phyloP scores from a whole-genome alignment of 1,140 invertebrate genomes.

The Pteromalus puparum region DNA sequence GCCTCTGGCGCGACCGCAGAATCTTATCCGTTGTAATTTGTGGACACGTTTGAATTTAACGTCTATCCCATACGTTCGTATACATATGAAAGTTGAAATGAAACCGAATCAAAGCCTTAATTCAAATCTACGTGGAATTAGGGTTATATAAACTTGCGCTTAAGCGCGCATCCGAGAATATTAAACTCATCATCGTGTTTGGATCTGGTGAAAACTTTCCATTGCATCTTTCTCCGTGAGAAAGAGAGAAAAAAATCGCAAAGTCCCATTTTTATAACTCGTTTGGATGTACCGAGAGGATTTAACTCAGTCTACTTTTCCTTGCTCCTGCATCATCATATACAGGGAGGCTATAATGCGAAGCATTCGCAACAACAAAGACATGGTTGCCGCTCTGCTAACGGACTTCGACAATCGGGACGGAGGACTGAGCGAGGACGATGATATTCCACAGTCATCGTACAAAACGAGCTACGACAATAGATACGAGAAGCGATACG shows the following conservation, averaged over 20 bases:
- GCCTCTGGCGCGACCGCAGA: neutral
- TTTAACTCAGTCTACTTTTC: slow-evolving; percentile 38
- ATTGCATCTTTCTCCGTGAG: neutral
- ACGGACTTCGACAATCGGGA: slow-evolving; percentile 78
- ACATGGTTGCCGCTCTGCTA: slow-evolving; percentile 81
- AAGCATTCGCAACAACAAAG: slow-evolving; percentile 83
- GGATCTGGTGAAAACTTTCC: neutral
- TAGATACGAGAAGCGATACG: slow-evolving; percentile 59
- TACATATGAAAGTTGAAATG: too few species aligned
- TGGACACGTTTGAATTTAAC: too few species aligned
- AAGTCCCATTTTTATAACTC: too few species aligned
- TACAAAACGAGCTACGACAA: slow-evolving; percentile 60
- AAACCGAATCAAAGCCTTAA: neutral
- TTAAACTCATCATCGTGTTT: neutral
- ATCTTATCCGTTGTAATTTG: neutral
- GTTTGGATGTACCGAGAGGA: neutral
- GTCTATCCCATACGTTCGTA: too few species aligned
- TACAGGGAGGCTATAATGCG: slow-evolving; percentile 84
- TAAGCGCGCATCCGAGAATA: neutral
- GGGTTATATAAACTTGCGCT: neutral
- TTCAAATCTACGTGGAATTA: neutral
- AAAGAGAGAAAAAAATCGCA: too few species aligned
- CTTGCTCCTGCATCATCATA: slow-evolving; percentile 50
- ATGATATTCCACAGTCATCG: slow-evolving; percentile 51
- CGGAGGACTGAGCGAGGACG: slow-evolving; percentile 47